Conservation (phyloP, 1,140 invertebrate species). For the Andrena cerasifolii region DNA sequence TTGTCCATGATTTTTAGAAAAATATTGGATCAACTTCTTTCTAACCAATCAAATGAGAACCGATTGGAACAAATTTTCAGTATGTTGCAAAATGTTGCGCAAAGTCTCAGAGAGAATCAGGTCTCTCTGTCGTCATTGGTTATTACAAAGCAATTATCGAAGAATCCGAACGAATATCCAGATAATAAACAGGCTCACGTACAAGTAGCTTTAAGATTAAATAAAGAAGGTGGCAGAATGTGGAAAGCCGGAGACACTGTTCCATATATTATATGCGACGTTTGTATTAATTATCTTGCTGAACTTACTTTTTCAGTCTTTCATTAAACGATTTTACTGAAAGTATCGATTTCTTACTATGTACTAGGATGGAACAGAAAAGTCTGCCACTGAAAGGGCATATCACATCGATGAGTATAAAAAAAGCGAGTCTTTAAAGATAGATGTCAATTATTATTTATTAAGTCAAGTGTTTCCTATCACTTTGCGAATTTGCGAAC, state of each 20-base stretch:
- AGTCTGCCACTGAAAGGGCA: slow-evolving; percentile 93
- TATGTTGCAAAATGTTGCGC: slow-evolving; percentile 84
- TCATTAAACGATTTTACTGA: neutral
- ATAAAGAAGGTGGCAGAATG: slow-evolving; percentile 90
- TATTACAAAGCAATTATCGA: slow-evolving; percentile 98
- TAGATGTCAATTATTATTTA: slow-evolving; percentile 93
- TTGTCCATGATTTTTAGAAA: slow-evolving; percentile 79
- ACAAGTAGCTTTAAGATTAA: slow-evolving; percentile 94
- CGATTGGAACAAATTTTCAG: slow-evolving; percentile 92
- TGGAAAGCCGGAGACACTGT: slow-evolving; percentile 97
- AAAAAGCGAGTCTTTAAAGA: slow-evolving; percentile 86
- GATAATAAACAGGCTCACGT: slow-evolving; percentile 94
- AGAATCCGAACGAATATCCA: slow-evolving; percentile 96
- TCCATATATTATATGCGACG: slow-evolving; percentile 96
- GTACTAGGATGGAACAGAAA: slow-evolving; percentile 87
- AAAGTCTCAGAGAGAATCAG: slow-evolving; percentile 86
- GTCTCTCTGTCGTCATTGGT: slow-evolving; percentile 90
- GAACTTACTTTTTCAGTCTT: neutral
- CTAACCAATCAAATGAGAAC: slow-evolving; percentile 89
- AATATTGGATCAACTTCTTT: slow-evolving; percentile 93
- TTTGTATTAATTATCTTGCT: slow-evolving; percentile 68
- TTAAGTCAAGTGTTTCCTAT: slow-evolving; percentile 96
- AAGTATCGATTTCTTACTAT: slow-evolving; percentile 14
- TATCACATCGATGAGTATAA: slow-evolving; percentile 97
- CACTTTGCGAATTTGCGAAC: slow-evolving; percentile 95